Evolutionary conservation across 2,113 vertebrate species (phyloP).

Genomic region (Lepidothrix coronata): DNA sequence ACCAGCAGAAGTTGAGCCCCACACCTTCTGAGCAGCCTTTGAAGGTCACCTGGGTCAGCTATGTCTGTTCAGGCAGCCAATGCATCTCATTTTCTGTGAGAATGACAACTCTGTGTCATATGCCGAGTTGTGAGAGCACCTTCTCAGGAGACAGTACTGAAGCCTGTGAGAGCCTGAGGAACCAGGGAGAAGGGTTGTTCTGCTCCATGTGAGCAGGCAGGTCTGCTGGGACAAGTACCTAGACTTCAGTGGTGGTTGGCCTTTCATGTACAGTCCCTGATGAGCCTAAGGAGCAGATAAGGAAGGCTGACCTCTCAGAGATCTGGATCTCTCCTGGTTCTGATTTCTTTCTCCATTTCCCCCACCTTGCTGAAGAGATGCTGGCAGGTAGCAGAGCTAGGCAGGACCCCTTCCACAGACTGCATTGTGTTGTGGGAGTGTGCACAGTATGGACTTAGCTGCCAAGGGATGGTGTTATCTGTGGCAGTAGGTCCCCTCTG

Average conservation of each 20-base stretch:
- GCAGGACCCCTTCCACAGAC: neutral
- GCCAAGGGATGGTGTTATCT: neutral
- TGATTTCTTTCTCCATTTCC: neutral
- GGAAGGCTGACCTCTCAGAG: neutral
- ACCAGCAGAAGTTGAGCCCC: neutral
- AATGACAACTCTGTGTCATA: rapidly evolving
- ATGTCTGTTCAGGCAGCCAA: rapidly evolving
- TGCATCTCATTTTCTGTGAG: neutral
- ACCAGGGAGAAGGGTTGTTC: neutral
- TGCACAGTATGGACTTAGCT: neutral
- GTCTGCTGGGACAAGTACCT: neutral
- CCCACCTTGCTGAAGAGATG: neutral
- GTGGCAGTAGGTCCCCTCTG: neutral
- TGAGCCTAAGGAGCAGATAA: neutral
- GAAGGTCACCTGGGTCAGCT: neutral
- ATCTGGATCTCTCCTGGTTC: neutral
- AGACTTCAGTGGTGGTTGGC: neutral
- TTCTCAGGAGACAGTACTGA: neutral
- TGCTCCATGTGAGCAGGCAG: neutral
- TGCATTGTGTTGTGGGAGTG: neutral
- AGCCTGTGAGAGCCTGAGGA: neutral
- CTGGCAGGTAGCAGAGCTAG: neutral
- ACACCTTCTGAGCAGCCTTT: neutral
- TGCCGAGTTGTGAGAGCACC: neutral
- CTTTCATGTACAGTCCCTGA: rapidly evolving